Base-by-base conservation (phyloP, 1,140 invertebrate species). In the Doryteuthis pealeii region DNA sequence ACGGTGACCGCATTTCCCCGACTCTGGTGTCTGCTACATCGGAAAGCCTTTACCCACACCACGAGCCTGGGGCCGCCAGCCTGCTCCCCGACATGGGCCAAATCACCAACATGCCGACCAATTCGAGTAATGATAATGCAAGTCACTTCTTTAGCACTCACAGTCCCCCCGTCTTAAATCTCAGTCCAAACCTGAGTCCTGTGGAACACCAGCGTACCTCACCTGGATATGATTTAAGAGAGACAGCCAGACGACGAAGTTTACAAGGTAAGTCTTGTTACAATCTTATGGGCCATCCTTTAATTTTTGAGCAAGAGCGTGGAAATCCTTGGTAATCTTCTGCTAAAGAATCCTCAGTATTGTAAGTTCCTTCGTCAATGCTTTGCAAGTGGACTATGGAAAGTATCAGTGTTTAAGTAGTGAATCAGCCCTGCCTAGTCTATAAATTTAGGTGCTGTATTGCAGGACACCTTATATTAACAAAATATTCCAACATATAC, bases 161-260 rank as follows among this genome's bases (percentile, higher is more conserved):
- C 76, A 87, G 84, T 77, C 87, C 87, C 18, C 87, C 87, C 5
- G 83, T 88, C n/a, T 75, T 88, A 43, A 87, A 87, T 76, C 77
- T 88, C 2, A 87, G 86, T 79, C 87, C 87, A 26, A 87, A 87
- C 74, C 76, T 88, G 45, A 87, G 85, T 74, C 85, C 85, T 15
- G 70, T 80, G n/a, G 82, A 85, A 58, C 76, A 80, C 43, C 82
- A 84, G 45, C 78, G 85, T 62, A 81, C 78, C 8, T 86, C 86
- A 28, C 85, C 85, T n/a, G 81, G 83, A 75, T 87, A 86, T 79
- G 86, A 87, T 69, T 74, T 87, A 45, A 78, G 85, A 58, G 86
- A 86, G 76, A 81, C 82, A 2, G 86, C 85, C 45, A 71, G 84
- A 31, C 77, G 83, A 74, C 77, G 82, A 67, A 80, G 82, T 67